These are phyloP conservation scores for Lophura nycthemera DNA, from an alignment of 2,113 vertebrate genomes.

Conservation along the genomic window DNA sequence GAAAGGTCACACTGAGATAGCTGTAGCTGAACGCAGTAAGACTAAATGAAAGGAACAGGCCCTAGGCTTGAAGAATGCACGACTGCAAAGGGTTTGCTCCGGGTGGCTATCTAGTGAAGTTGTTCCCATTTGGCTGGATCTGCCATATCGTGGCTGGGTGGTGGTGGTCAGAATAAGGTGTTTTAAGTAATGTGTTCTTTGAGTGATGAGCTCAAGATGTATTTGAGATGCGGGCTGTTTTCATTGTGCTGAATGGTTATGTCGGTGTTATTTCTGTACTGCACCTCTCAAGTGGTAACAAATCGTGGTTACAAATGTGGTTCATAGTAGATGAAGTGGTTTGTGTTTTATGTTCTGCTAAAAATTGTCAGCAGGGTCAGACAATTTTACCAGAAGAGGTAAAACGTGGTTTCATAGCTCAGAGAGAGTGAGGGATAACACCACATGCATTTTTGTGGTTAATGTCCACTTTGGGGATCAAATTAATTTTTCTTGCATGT, in stretches of 20 bases:
- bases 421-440: neutral
- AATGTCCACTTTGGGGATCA: conserved; percentile 62
- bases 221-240: neutral
- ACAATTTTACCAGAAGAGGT: conserved; percentile 37
- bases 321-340: neutral
- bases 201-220: neutral
- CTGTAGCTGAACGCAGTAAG: neutral
- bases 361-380: conserved; percentile 19
- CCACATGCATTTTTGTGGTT: conserved; percentile 42
- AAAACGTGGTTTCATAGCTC: conserved; percentile 8
- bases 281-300: neutral
- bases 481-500: conserved; percentile 55
- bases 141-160: neutral
- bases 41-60: neutral
- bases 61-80: neutral
- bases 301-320: neutral
- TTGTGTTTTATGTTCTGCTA: conserved; percentile 23
- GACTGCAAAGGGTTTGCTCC: neutral
- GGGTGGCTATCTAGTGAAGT: neutral
- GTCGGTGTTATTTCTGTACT: neutral
- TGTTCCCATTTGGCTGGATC: neutral
- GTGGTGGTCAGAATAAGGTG: neutral
- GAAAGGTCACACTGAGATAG: neutral
- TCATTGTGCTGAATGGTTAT: neutral
- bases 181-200: neutral